These are phyloP conservation scores for Autographa gamma DNA, from an alignment of 2,888 invertebrate species.

Conservation along the genomic window DNA sequence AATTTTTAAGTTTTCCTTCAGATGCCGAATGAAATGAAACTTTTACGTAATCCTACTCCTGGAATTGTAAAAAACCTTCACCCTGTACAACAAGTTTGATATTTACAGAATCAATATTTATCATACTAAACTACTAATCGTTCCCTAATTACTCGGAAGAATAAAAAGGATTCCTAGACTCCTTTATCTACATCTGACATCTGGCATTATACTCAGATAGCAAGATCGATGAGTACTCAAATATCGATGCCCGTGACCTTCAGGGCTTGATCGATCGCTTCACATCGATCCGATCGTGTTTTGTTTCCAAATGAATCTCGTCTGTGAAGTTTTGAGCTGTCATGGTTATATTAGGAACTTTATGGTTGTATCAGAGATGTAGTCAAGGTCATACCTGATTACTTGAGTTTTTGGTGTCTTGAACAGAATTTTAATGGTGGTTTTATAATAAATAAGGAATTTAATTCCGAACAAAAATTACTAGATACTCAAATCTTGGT, in stretches of 20 bases:
- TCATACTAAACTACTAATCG: not conserved
- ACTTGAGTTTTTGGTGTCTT: not conserved
- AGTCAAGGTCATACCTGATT: not conserved
- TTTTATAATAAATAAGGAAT: no score
- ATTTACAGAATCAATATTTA: no score
- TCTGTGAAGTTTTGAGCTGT: not conserved
- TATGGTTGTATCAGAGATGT: not conserved
- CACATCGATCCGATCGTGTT: constrained; percentile 13
- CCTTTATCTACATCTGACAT: constrained; percentile 32
- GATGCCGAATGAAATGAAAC: no score
- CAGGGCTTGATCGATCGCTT: constrained; percentile 50
- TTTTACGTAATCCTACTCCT: no score
- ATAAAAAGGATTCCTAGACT: not conserved
- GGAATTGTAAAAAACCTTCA: no score
- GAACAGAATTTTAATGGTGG: not conserved
- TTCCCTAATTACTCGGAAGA: not conserved
- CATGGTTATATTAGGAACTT: not conserved
- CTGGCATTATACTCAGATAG: constrained; percentile 35
- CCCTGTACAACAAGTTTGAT: no score
- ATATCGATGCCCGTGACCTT: constrained; percentile 60
- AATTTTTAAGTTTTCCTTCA: no score
- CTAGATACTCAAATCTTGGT: no score
- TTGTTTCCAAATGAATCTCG: constrained; percentile 2
- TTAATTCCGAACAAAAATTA: no score
- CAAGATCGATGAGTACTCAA: constrained; percentile 49